Evolutionary conservation across 92 coral and sea anemone genomes (phyloP).

Genomic region (Anthopleura xanthogrammica): DNA sequence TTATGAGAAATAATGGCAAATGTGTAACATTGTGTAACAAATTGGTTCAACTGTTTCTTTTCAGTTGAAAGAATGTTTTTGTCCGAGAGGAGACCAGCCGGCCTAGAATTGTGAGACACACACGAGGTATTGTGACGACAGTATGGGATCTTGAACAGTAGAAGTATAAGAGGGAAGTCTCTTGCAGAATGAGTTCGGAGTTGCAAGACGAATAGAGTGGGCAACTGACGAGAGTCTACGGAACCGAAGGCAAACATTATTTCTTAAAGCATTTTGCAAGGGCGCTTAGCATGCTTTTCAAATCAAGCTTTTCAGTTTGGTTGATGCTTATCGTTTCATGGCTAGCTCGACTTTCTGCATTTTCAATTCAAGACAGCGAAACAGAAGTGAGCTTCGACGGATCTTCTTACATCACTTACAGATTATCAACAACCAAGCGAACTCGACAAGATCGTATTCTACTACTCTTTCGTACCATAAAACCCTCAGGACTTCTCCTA

Average conservation of each 20-base stretch:
- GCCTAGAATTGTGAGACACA: slow-evolving; percentile 18
- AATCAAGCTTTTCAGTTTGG: slow-evolving; percentile 5
- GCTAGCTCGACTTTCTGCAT: slow-evolving; percentile 24
- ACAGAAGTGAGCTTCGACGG: slow-evolving; percentile 68
- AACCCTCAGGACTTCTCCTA: slow-evolving; percentile 78
- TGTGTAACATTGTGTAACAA: slow-evolving; percentile 24
- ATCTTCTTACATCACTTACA: slow-evolving; percentile 62
- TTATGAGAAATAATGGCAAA: slow-evolving; percentile 40
- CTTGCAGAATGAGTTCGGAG: not conserved
- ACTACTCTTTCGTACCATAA: slow-evolving; percentile 75
- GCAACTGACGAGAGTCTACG: not conserved
- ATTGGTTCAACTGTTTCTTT: slow-evolving; percentile 8
- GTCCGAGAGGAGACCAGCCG: slow-evolving; percentile 33
- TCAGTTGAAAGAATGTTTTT: slow-evolving; percentile 31
- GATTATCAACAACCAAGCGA: slow-evolving; percentile 28
- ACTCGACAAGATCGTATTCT: slow-evolving; percentile 53
- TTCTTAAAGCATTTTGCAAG: slow-evolving; percentile 3
- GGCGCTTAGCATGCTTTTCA: slow-evolving; percentile 15
- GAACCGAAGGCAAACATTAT: not conserved
- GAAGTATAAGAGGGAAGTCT: not conserved
- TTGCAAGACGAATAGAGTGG: not conserved
- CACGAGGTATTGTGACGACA: slow-evolving; percentile 23
- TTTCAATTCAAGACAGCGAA: not conserved
- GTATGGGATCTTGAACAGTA: not conserved
- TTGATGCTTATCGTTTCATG: slow-evolving; percentile 19